phyloP scores from a whole-genome alignment of 1,140 invertebrate species.

The Wasmannia auropunctata region DNA sequence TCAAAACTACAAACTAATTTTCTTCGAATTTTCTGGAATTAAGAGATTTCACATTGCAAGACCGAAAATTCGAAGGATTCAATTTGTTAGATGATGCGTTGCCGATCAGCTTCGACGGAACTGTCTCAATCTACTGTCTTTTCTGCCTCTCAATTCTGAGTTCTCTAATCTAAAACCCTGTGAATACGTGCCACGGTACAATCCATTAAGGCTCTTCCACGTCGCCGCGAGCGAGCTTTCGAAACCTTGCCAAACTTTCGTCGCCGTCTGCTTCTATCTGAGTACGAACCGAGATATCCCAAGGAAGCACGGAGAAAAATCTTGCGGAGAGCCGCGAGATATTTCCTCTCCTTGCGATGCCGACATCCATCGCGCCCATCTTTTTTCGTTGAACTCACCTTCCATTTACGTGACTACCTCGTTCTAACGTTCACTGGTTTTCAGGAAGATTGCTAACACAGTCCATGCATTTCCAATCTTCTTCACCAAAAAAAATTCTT shows the following conservation, averaged over 20 bases:
- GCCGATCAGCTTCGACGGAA: background rate
- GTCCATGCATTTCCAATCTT: slow-evolving; percentile 40
- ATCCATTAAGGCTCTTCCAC: slow-evolving; percentile 83
- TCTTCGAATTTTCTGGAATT: background rate
- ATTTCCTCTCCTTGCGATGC: slow-evolving; percentile 42
- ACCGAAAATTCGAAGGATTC: background rate
- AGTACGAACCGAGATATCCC: slow-evolving; percentile 80
- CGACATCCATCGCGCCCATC: slow-evolving; percentile 19
- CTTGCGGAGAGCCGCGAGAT: slow-evolving; percentile 52
- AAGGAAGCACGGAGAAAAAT: slow-evolving; percentile 56
- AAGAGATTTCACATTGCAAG: background rate
- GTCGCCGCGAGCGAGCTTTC: slow-evolving; percentile 79
- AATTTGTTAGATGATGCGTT: background rate
- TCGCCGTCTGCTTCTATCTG: slow-evolving; percentile 68
- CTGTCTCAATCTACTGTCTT: background rate
- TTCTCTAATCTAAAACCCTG: slow-evolving; percentile 71
- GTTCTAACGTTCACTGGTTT: slow-evolving; percentile 37
- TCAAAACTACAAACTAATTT: background rate
- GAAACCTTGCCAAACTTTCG: slow-evolving; percentile 77
- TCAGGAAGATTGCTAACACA: slow-evolving; percentile 33
- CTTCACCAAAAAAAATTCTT: background rate
- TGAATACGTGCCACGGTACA: slow-evolving; percentile 77
- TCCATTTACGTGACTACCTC: slow-evolving; percentile 45
- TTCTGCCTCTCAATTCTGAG: slow-evolving; percentile 8
- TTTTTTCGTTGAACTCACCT: slow-evolving; percentile 41